A percentile compares a stretch with the other conserved stretches of the same genome.
These are phyloP conservation scores for Nomada flava DNA, from an alignment of 2,888 invertebrate species.

Conservation along the genomic window DNA sequence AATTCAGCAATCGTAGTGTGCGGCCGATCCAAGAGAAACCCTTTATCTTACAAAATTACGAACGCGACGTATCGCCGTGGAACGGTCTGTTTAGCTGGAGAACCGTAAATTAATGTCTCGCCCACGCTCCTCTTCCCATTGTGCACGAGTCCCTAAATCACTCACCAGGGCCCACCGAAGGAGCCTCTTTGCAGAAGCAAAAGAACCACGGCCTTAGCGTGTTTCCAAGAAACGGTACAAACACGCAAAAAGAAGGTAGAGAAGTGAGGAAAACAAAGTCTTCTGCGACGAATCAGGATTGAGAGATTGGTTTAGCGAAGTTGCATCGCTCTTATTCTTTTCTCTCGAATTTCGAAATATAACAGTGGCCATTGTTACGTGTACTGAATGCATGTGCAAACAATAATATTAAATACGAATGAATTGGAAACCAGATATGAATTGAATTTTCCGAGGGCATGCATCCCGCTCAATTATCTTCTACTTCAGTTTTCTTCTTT, in stretches of 20 bases:
- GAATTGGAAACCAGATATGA: too few relatives aligned
- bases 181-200: conserved; percentile 35
- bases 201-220: conserved; percentile 10
- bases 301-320: conserved; percentile 39
- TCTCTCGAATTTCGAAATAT: background rate
- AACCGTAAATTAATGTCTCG: conserved; percentile 59
- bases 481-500: too few relatives aligned
- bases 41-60: conserved; percentile 47
- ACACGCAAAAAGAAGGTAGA: background rate
- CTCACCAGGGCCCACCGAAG: conserved; percentile 31
- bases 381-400: too few relatives aligned
- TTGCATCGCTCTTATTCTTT: conserved; percentile 28
- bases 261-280: conserved; percentile 37
- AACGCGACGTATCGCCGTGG: conserved; percentile 19
- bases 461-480: too few relatives aligned
- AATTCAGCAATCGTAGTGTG: background rate
- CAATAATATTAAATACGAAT: too few relatives aligned
- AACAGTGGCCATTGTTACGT: too few relatives aligned
- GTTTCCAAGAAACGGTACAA: conserved; percentile 19
- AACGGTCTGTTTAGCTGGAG: conserved; percentile 33
- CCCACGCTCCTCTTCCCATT: conserved; percentile 57
- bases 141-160: conserved; percentile 62
- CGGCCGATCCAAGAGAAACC: background rate
- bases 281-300: conserved; percentile 54
- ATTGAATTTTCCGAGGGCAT: too few relatives aligned